These are phyloP conservation scores for Acrocyrtus sp. DNA, from an alignment of 2,888 invertebrate genomes.

Conservation along the genomic window DNA sequence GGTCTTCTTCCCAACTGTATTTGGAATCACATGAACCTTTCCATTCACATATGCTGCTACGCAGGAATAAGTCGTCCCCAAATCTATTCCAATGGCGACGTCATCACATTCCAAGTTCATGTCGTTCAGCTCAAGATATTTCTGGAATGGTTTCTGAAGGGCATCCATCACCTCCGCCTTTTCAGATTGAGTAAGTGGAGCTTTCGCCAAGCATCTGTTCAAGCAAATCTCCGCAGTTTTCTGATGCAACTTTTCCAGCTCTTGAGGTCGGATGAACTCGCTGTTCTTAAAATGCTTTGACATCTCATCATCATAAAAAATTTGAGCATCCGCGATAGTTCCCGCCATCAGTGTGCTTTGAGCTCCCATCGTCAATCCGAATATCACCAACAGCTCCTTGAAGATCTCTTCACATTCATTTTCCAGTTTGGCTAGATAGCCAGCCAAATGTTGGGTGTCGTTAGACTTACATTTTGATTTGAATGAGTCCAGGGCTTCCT, in stretches of 20 bases:
- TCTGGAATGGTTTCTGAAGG: conserved; percentile 1
- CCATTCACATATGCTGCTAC: conserved; percentile 28
- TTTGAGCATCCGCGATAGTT: conserved; percentile 22
- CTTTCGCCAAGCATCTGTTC: background rate
- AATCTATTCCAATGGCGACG: conserved; percentile 39
- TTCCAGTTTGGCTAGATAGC: too few relatives aligned
- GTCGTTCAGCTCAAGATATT: conserved; percentile 13
- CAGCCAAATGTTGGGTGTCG: too few relatives aligned
- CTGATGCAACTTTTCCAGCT: conserved; percentile 14
- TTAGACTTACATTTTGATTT: background rate
- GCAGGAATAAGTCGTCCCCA: conserved; percentile 44
- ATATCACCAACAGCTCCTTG: conserved; percentile 25
- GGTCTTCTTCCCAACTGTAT: background rate
- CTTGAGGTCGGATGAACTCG: conserved; percentile 32
- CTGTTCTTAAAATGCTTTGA: conserved; percentile 27
- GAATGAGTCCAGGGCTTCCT: background rate
- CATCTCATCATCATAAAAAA: conserved; percentile 44
- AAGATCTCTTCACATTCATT: conserved; percentile 10
- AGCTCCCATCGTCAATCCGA: conserved; percentile 13
- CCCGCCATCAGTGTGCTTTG: background rate
- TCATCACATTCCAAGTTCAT: background rate
- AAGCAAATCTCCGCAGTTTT: conserved; percentile 11
- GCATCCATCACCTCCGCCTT: conserved; percentile 12
- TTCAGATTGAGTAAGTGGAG: background rate
- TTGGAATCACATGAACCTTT: conserved; percentile 34